Conservation (phyloP, 1,140 invertebrate genomes). For the Babylonia areolata region DNA sequence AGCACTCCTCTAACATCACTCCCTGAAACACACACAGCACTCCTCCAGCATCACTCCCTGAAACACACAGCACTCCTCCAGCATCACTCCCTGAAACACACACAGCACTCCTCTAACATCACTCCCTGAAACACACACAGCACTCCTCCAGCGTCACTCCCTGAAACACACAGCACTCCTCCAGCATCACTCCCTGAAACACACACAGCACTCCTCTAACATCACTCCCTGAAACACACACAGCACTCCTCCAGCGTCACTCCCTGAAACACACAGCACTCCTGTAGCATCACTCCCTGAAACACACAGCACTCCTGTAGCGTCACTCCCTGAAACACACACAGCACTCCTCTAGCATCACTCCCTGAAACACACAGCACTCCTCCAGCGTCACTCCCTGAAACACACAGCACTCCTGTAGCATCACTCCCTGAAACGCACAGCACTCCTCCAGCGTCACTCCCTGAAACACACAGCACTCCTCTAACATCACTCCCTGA, state of each 20-base stretch:
- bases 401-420: not conserved
- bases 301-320: not conserved
- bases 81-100: no score
- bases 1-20: not conserved
- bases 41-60: not conserved
- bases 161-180: not conserved
- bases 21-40: no score
- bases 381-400: constrained; percentile 33
- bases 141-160: not conserved
- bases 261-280: no score
- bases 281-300: no score
- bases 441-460: no score
- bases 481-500: no score
- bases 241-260: not conserved
- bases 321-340: not conserved
- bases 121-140: not conserved
- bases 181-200: not conserved
- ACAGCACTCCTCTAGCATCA: not conserved
- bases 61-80: no score
- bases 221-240: no score
- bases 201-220: no score
- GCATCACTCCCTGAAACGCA: no score
- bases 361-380: not conserved
- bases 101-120: not conserved
- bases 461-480: no score